phyloP scores from a whole-genome alignment of 2,888 invertebrate species.

The Pseudococcus longispinus region DNA sequence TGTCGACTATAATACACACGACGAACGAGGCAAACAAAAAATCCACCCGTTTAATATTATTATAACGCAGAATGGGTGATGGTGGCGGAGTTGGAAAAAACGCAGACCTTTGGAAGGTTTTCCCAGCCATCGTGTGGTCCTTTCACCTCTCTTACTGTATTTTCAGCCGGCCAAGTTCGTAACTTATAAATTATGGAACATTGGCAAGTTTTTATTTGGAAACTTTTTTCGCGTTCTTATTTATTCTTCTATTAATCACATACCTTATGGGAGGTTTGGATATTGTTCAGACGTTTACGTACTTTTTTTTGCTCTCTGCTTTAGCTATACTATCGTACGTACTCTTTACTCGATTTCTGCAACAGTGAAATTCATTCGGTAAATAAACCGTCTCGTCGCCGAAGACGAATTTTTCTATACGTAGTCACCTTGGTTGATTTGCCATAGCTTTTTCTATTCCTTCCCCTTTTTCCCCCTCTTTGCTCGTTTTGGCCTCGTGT shows the following conservation, averaged over 20 bases:
- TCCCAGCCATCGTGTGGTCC: not conserved
- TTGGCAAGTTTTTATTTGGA: not conserved
- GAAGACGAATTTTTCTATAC: not conserved
- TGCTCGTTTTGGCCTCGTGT: not conserved
- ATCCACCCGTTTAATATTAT: not conserved
- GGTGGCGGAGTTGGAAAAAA: not conserved
- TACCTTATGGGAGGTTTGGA: conserved; percentile 14
- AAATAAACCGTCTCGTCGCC: not conserved
- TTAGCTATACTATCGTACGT: not conserved
- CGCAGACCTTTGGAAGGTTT: not conserved
- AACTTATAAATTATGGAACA: conserved; percentile 11
- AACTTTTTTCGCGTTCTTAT: conserved; percentile 11
- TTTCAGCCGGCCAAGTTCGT: not conserved
- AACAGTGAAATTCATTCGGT: conserved; percentile 8
- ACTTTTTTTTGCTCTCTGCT: not conserved
- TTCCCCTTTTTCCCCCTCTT: not conserved
- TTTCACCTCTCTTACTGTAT: not conserved
- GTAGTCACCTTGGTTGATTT: conserved; percentile 21
- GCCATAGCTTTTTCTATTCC: not conserved
- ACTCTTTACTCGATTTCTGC: not conserved
- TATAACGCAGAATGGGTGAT: not conserved
- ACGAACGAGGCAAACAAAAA: not conserved
- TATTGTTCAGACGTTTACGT: not conserved
- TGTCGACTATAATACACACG: not conserved
- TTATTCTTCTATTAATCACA: conserved; percentile 15